Conservation (phyloP, 2,797 vertebrate species). For the Sebastes cheni region DNA sequence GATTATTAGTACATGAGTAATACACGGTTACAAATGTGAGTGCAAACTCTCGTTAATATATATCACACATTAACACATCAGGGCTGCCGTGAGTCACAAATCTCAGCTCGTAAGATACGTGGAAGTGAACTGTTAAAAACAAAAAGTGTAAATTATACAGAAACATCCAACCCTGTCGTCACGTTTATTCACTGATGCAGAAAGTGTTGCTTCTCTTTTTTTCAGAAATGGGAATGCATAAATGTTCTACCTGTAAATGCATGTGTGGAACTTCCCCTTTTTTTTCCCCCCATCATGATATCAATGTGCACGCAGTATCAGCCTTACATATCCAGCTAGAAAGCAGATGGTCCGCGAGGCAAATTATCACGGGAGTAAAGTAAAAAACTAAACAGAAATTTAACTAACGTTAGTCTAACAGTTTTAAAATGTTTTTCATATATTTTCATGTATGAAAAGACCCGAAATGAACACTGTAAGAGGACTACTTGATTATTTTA, state of each 20-base stretch:
- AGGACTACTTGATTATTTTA: no score
- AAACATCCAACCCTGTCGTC: not conserved
- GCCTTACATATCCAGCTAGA: no score
- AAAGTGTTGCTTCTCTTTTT: not conserved
- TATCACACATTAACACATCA: not conserved
- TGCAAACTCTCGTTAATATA: not conserved
- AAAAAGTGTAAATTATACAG: conserved; percentile 14
- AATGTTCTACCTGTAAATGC: not conserved
- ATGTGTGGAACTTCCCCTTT: no score
- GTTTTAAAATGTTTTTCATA: no score
- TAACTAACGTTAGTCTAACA: no score
- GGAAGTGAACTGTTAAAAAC: not conserved
- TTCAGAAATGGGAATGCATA: not conserved
- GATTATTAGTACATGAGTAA: conserved; percentile 49
- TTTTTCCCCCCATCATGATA: no score
- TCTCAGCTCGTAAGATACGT: not conserved
- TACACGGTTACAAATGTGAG: not conserved
- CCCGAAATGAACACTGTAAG: no score
- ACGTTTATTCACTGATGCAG: not conserved
- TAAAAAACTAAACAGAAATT: no score
- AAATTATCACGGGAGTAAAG: no score
- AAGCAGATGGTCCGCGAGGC: no score
- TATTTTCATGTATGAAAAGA: no score
- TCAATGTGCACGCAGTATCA: no score
- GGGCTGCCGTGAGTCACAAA: not conserved